Evolutionary conservation across 2,888 invertebrate species (phyloP), one percentile per base, ranked within the genome.

Genomic region (Arge pagana): DNA sequence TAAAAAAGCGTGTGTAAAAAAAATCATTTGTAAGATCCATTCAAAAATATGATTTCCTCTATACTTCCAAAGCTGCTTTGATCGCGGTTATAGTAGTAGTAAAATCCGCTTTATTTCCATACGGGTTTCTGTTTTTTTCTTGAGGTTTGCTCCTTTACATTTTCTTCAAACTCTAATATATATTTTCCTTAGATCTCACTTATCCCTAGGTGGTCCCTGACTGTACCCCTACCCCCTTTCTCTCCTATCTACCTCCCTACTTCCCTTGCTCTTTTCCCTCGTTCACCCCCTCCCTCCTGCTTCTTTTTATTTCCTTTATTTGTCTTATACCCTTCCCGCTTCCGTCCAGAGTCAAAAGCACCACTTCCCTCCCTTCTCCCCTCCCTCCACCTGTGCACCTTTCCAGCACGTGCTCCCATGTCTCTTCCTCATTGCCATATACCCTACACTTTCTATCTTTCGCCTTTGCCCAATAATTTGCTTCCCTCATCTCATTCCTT

Each of bases 401-500:
- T 21, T 4, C 11, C 1, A 3, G 1, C 3, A 51, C 11, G 8
- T 45, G 48, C 28, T 52, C 48, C n/a, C 37, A 13, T 4, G 28
- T 40, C 48, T 48, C 48, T n/a, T 13, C 13, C 15, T 23, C 31
- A 8, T 13, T 13, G 13, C 16, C 31, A 11, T 48, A 52, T 21
- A 39, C 18, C 7, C 23, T 7, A n/a, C 26, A 30, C n/a, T 6
- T 35, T 26, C 33, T 41, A 2, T 35, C 26, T 11, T 30, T 21
- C 10, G 49, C 49, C 8, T 11, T 33, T 35, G 10, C 21, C 41
- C 41, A 49, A 13, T 40, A 39, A 15, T 19, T 43, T 7, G 11
- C 41, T 13, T 15, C 36, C n/a, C 31, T 42, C 36, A 42, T 37
- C n/a, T 53, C 43, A 8, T 43, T 53, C 16, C 43, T 50, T 8